Evolutionary conservation across 2,113 vertebrate species (phyloP), one percentile per base, ranked within the genome.

Genomic region (Channa maculata): DNA sequence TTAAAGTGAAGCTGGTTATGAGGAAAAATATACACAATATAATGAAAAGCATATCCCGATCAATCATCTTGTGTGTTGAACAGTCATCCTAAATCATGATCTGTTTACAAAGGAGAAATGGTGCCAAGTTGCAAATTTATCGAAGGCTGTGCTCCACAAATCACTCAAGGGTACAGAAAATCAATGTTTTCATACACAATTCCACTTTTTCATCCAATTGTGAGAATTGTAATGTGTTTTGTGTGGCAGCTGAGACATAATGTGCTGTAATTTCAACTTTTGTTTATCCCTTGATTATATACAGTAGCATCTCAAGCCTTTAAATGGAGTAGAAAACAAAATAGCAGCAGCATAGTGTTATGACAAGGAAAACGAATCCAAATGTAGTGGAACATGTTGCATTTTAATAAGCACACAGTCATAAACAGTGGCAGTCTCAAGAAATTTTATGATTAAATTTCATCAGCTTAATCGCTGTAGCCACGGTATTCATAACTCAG

Each of bases 361-460:
- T 43, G 80, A 74, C 2, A 12, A 68, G 46, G 41, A 63, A 80
- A 89, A 88, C 81, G 11, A 83, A 77, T 83, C 69, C 68, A 82
- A 85, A 89, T 79, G 77, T 82, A 71, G 80, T 51, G 64, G 71
- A 87, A 88, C 82, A 84, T 78, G 86, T 72, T 83, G 83, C 77
- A 88, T 87, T 87, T 90, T 84, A 89, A 92, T 89, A 84, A 86
- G 74, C 84, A 86, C 77, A 82, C 65, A 77, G 77, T 76, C 84
- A 66, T 87, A 89, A 89, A 90, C 65, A 73, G 63, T 51, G 70
- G 65, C 78, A 71, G 77, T 82, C 75, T 82, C 59, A 77, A 86
- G 72, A 82, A 64, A 81, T 75, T 77, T 63, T 89, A 90, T 80
- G 68, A 85, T 91, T 88, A 83, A 62, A 86, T 88, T 88, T 80